Base-by-base conservation (phyloP, 2,797 vertebrate genomes). In the Gymnodraco acuticeps region DNA sequence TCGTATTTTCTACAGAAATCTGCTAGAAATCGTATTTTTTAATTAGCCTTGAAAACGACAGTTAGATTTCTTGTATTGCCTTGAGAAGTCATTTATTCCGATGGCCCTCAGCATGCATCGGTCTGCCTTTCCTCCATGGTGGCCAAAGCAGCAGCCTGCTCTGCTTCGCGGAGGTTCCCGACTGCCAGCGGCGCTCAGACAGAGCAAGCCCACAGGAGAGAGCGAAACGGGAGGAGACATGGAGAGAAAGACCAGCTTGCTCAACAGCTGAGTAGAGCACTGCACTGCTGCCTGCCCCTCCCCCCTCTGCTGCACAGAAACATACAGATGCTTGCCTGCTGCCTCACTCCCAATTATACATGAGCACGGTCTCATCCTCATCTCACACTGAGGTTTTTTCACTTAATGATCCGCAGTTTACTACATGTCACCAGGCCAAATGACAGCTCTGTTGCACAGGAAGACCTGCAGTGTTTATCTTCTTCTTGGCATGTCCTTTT, bases 221-320 rank as follows among this genome's bases (percentile, higher is more conserved):
- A 55, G 63, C 63, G 59, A 51, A 64, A 68, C 19, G 6, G 69
- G 66, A 74, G 54, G 75, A 76, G 66, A 83, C 64, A 73, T 48
- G 27, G 53, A 81, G 66, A 80, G 76, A 78, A 61, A 77, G 68
- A 77, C 48, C 65, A 86, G 88, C 79, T 85, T 82, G 82, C 88
- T 88, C 78, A 89, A 92, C 91, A 93, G 87, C 89, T 89, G 90
- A 92, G 90, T 70, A 54, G 73, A 83, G 75, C 62, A 8, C 65
- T 82, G 85, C 64, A 51, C 82, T 78, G 83, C 75, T 70, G 90
- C 76, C 82, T 85, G 86, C 90, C 90, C 92, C 85, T 89, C 91
- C 91, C 88, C 86, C 86, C 89, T 73, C 71, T 13, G 15, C 76
- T 77, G 73, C 82, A 80, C 83, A 77, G 65, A 88, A 79, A 71